Base-by-base conservation (phyloP, 2,888 invertebrate genomes). In the Synergus umbraculus region DNA sequence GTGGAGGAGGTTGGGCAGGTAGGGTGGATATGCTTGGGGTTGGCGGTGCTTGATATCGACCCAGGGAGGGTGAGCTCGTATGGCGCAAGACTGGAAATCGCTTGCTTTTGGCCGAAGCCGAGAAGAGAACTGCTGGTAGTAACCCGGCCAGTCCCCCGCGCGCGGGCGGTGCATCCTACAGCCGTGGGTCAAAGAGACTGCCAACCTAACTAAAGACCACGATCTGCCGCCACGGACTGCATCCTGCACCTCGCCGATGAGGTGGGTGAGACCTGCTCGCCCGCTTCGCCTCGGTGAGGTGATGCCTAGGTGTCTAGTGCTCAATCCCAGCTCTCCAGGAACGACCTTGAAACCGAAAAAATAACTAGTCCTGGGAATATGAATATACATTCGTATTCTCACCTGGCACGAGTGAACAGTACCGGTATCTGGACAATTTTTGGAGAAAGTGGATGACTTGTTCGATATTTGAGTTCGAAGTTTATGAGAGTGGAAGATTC, bases 101-200 rank as follows among this genome's bases (percentile, higher is more conserved):
- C 88, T 83, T 84, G 85, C 86, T 49, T 58, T 49, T 54, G 66
- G 83, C 76, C 46, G 81, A 78, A 83, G 82, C 79, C 76, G 83
- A 80, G 81, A 91, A 83, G 83, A 85, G 84, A 85, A 87, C 85
- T 85, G 89, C 88, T 89, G 89, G 88, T 90, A 89, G 91, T 89
- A 89, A 88, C 90, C 90, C 89, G 90, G 91, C 89, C 91, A 92
- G 91, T 89, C 87, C 89, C 90, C 90, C 90, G 90, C 90, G 90
- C 88, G 90, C 90, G 90, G 90, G 90, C 90, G 90, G 89, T 90
- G 90, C 89, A 89, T 89, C 87, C 87, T 83, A 80, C 80, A 84
- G 81, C 80, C 81, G 81, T 78, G 81, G 81, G 66, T 76, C 79
- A 81, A 77, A 63, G 65, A 80, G 76, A 77, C 73, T 65, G 66